phyloP scores from a whole-genome alignment of 1,140 invertebrate genomes.

The Drosophila auraria region DNA sequence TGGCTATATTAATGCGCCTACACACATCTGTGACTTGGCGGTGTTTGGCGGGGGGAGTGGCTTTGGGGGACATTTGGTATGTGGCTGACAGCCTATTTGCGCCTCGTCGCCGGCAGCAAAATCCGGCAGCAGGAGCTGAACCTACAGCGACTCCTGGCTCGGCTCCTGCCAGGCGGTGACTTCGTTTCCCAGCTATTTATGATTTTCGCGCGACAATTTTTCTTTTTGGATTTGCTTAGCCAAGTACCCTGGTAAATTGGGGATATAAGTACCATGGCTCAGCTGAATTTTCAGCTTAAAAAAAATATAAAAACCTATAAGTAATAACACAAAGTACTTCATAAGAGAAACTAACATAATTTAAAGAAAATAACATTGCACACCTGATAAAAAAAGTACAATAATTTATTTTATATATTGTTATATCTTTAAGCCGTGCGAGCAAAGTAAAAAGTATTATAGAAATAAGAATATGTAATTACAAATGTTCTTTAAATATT shows the following conservation, averaged over 20 bases:
- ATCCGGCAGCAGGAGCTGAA: constrained; percentile 20
- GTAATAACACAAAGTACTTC: no score
- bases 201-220: constrained; percentile 58
- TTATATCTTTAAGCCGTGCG: no score
- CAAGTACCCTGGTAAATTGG: constrained; percentile 24
- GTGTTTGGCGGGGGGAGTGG: background rate
- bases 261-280: background rate
- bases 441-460: no score
- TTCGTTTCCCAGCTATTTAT: constrained; percentile 77
- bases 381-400: no score
- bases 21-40: constrained; percentile 44
- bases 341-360: no score
- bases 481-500: no score
- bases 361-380: no score
- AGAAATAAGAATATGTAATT: no score
- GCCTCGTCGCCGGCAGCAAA: constrained; percentile 52
- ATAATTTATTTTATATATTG: no score
- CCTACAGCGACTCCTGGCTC: constrained; percentile 17
- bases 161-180: constrained; percentile 75
- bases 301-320: background rate
- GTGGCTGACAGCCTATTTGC: constrained; percentile 77
- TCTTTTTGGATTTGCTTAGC: constrained; percentile 9
- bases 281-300: background rate
- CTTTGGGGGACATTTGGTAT: constrained; percentile 42
- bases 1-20: constrained; percentile 77